Evolutionary conservation across 2,797 vertebrate genomes (phyloP), one percentile per base, ranked within the genome.

Genomic region (Hyperoplus immaculatus): DNA sequence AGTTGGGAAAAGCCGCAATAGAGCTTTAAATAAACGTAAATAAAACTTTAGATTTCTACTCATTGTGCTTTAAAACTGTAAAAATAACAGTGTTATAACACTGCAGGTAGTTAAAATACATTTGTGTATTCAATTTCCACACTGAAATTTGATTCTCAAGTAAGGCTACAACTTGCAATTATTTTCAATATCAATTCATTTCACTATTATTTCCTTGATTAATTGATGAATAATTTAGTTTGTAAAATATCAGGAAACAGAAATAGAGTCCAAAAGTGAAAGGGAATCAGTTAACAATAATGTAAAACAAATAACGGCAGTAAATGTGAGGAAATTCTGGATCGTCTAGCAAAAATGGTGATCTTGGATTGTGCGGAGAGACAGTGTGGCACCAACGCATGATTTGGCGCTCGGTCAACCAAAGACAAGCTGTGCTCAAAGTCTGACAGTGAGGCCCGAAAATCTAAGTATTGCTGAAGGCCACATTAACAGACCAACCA

Each of bases 11-110:
- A 21, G 18, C 65, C 14, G 39, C n/a, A 8, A 4, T 61, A 59
- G 51, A 29, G 41, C 75, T 69, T 36, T 8, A 47, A 8, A 46
- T 47, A 57, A 63, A 78, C 54, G n/a, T 55, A 58, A 71, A 58
- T 42, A 45, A 64, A 65, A 43, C 12, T 16, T 41, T 12, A 14
- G 6, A 43, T 12, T 5, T 18, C 58, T 43, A 60, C 5, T 60
- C 41, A 14, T 47, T n/a, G 3, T 51, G 49, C 13, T 15, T 15
- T 47, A 47, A 6, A 47, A 47, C 14, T 14, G 46, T 47, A 47
- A 12, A 16, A 49, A 13, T 0, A 49, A 41, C 41, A 10, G 38
- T 4, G 10, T 50, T 61, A 3, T 12, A 41, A 55, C 45, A 45
- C 53, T 49, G 14, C 11, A n/a, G 5, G 13, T 51, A n/a, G 46